Evolutionary conservation across 2,888 invertebrate genomes (phyloP), one percentile per base, ranked within the genome.

Genomic region (Tribolium freemani): DNA sequence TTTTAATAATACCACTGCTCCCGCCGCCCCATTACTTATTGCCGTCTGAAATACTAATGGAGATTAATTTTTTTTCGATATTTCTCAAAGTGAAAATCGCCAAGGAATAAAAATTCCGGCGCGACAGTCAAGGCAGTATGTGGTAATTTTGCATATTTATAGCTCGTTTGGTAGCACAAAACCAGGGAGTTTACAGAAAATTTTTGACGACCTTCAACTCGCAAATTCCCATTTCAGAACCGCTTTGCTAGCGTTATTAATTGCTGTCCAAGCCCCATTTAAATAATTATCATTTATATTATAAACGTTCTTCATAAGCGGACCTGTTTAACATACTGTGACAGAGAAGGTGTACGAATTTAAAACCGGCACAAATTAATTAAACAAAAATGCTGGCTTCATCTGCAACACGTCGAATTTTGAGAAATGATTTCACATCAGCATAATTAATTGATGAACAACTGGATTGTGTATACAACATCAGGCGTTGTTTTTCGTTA

Each of bases 1-100:
- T 80, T 82, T 80, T 81, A 81, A 76, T 73, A 74, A 58, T 63
- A 69, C 72, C 51, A 30, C 44, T 5, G 21, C 51, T 20, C 38
- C 11, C 46, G 51, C 53, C 45, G 26, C 56, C 45, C 56, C 21
- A 8, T 51, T 26, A 60, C 60, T 26, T 16, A 60, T 44, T 20
- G 44, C 46, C 31, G 58, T 48, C 11, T 45, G 45, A 48, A 63
- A 60, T 53, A 69, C 50, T 61, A 61, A 69, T 51, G 60, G 45
- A 16, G 50, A 30, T 61, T 21, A 45, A 53, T n/a, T 61, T 60
- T 48, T 46, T 48, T 13, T 45, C 56, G 13, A 57, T 54, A 57
- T 38, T 57, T 38, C 57, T 6, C 9, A 26, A 53, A 53, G 6
- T 8, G 48, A 48, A 11, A 11, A 13, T 48, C 13, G 13, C 26